Conservation (phyloP, 2,888 invertebrate genomes). For the Scaptomyza tumidula region DNA sequence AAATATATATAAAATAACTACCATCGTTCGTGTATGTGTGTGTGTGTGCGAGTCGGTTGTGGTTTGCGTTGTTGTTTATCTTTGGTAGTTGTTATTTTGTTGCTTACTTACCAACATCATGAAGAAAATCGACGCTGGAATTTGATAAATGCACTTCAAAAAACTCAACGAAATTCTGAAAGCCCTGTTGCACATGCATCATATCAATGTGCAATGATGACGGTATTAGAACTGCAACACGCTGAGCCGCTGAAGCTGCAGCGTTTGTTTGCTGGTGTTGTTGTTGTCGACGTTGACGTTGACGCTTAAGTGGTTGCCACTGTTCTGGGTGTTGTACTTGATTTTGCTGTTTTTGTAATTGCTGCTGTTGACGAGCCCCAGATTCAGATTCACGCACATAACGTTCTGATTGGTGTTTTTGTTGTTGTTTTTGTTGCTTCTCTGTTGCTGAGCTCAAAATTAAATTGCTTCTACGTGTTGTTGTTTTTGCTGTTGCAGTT, state of each 20-base stretch:
- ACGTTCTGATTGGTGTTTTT: conserved; percentile 42
- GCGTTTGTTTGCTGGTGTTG: conserved; percentile 10
- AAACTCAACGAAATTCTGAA: conserved; percentile 82
- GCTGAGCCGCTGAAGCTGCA: conserved; percentile 41
- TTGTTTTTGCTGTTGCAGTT: conserved; percentile 27
- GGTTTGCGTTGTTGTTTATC: background rate
- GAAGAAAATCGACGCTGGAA: conserved; percentile 82
- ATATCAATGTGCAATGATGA: conserved; percentile 73
- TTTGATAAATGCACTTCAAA: conserved; percentile 82
- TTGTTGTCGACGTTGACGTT: conserved; percentile 20
- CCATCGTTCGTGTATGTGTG: background rate
- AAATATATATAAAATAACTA: conserved; percentile 12
- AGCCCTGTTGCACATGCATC: conserved; percentile 83
- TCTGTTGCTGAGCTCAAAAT: conserved; percentile 36
- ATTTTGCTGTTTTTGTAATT: conserved; percentile 30
- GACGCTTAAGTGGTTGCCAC: conserved; percentile 20
- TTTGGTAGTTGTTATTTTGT: background rate
- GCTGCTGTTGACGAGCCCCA: conserved; percentile 60
- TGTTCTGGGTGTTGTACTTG: conserved; percentile 11
- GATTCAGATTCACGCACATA: conserved; percentile 62
- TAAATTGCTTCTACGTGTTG: conserved; percentile 42
- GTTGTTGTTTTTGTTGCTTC: conserved; percentile 23
- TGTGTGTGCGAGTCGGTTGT: background rate
- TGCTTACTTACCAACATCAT: conserved; percentile 81
- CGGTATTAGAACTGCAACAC: conserved; percentile 82